phyloP scores from a whole-genome alignment of 2,888 invertebrate genomes.

The Drosophila subsilvestris region DNA sequence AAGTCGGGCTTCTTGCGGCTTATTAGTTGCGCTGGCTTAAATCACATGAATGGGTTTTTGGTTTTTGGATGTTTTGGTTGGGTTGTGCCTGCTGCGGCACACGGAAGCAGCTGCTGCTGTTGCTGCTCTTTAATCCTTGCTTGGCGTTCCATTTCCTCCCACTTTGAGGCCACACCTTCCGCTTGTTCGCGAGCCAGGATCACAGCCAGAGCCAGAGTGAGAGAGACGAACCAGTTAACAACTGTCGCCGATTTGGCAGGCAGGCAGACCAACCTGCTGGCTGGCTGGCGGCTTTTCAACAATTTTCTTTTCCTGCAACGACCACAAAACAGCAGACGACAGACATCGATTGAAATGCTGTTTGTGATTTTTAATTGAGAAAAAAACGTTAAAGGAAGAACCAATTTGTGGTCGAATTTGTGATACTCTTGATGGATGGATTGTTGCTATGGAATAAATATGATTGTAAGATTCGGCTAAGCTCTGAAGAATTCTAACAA shows the following conservation, averaged over 20 bases:
- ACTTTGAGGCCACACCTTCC: constrained; percentile 3
- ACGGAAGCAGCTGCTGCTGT: constrained; percentile 70
- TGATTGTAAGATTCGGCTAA: background rate
- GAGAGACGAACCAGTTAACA: constrained; percentile 29
- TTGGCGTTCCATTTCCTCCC: constrained; percentile 1
- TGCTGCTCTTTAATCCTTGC: background rate
- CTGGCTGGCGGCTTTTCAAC: constrained; percentile 58
- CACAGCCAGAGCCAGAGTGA: constrained; percentile 17
- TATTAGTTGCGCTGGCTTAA: constrained; percentile 78
- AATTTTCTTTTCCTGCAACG: constrained; percentile 65
- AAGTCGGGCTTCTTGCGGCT: constrained; percentile 64
- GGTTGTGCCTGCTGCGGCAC: constrained; percentile 23
- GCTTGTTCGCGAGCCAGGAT: background rate
- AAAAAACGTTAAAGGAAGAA: constrained; percentile 46
- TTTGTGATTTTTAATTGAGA: constrained; percentile 73
- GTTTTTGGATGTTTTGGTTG: constrained; percentile 6
- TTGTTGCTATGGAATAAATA: background rate
- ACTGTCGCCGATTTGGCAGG: constrained; percentile 44
- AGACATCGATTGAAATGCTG: constrained; percentile 66
- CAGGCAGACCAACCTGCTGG: constrained; percentile 51
- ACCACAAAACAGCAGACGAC: constrained; percentile 28
- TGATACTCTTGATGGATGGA: constrained; percentile 19
- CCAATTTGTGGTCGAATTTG: constrained; percentile 1
- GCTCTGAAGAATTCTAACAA: background rate
- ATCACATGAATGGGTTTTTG: constrained; percentile 57